Percentiles rank a stretch among this genome's conserved stretches.
These are phyloP conservation scores for Turritopsis dohrnii DNA, from an alignment of 30 jellyfish, hydroid and myxozoan genomes.

Conservation along the genomic window DNA sequence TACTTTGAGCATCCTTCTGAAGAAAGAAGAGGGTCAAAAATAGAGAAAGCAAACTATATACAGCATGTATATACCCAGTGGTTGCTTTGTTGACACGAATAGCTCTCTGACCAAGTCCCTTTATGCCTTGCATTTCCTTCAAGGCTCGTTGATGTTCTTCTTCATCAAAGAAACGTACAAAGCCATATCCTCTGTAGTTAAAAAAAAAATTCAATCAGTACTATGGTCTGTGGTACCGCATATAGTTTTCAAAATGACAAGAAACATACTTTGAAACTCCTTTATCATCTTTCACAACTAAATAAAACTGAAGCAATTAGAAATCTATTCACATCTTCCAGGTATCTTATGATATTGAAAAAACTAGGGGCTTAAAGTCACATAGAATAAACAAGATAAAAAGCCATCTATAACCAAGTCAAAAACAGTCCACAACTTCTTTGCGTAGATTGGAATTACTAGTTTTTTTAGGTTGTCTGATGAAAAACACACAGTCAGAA, in stretches of 20 bases:
- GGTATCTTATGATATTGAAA: no score
- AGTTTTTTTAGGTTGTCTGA: neutral
- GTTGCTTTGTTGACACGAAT: conserved; percentile 72
- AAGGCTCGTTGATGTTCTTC: conserved; percentile 65
- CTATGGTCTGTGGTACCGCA: neutral
- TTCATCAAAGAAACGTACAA: conserved; percentile 85
- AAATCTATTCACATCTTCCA: neutral
- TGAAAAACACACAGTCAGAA: neutral
- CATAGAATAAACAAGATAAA: no score
- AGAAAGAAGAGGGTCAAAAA: neutral
- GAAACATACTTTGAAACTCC: conserved; percentile 70
- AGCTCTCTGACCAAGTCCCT: conserved; percentile 73
- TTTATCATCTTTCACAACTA: conserved; percentile 64
- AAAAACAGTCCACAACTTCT: no score
- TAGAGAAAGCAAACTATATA: neutral
- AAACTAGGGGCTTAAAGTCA: no score
- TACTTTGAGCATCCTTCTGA: no score
- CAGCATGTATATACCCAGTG: conserved; percentile 19
- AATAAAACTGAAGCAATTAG: conserved; percentile 1
- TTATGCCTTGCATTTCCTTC: conserved; percentile 77
- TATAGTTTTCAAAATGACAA: neutral
- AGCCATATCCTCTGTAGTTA: conserved; percentile 72
- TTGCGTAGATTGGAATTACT: no score
- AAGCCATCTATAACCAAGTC: no score
- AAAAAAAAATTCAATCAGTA: neutral